Base-by-base conservation (phyloP, 2,888 invertebrate species). In the Stenichneumon culpator region DNA sequence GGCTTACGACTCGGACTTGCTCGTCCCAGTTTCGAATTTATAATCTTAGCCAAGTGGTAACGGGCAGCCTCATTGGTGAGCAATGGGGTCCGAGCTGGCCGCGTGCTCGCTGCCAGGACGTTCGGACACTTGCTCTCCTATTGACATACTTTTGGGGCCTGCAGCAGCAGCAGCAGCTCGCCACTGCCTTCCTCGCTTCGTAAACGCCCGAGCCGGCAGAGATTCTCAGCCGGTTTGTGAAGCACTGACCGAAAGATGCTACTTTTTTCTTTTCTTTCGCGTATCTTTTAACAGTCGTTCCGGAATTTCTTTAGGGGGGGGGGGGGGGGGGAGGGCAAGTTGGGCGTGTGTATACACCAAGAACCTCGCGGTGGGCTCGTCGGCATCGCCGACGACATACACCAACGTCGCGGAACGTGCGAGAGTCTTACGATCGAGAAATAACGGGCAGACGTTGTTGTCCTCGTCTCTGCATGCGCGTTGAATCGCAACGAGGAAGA, bases 51-150 rank as follows among this genome's bases (percentile, higher is more conserved):
- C 16, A 16, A 44, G 7, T 19, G 47, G 14, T n/a, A 60, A 28
- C 74, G 63, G 63, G 32, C 50, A 63, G 73, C 47, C 68, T 52
- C 63, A 69, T 78, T 67, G 68, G 73, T 54, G 72, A 65, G 70
- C 63, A 44, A 63, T 52, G 50, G 50, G 52, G 9, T 52, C 47
- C 68, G 68, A 60, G 60, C 28, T 54, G 65, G 73, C 32, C 79
- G 86, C 74, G 73, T 79, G 72, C 80, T 50, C 75, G 36, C 39
- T 54, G 69, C 73, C 78, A 57, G 85, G 86, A 84, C 88, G 89
- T 89, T 91, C 87, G 90, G 87, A 87, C 89, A 89, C 92, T 92
- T 92, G 91, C 89, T 91, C 90, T 92, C 90, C 93, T 90, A 92
- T 93, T 93, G 92, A 92, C 92, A 92, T 89, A 92, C 92, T 93